Evolutionary conservation across 2,113 vertebrate species (phyloP).

Genomic region (Entosphenus tridentatus): DNA sequence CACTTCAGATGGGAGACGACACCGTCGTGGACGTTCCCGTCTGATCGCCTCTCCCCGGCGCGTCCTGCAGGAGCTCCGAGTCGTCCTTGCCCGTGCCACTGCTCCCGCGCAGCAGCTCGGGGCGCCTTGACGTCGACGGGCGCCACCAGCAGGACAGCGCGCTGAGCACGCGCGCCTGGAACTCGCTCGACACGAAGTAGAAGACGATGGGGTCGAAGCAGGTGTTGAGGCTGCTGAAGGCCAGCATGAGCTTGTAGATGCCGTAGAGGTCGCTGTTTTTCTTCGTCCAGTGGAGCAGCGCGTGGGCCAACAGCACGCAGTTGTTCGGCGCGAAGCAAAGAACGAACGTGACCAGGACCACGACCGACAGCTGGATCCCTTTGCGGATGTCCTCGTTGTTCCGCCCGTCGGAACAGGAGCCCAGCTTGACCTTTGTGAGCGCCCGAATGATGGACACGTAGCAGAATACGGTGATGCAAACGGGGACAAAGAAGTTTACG

Average conservation of each 20-base stretch:
- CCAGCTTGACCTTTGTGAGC: background rate
- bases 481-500: background rate
- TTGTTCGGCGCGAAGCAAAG: background rate
- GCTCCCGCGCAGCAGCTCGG: too few relatives aligned
- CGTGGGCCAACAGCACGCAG: background rate
- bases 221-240: background rate
- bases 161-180: background rate
- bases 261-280: background rate
- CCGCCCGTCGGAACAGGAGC: background rate
- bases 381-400: background rate
- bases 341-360: background rate
- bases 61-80: too few relatives aligned
- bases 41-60: too few relatives aligned
- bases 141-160: too few relatives aligned
- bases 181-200: background rate
- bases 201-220: background rate
- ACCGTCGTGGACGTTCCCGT: too few relatives aligned
- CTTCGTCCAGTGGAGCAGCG: background rate
- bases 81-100: too few relatives aligned
- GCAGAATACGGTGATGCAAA: background rate
- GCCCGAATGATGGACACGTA: background rate
- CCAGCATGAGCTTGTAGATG: background rate
- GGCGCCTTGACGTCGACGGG: too few relatives aligned
- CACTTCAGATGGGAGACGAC: too few relatives aligned
- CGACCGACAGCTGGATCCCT: background rate